Evolutionary conservation across 2,113 vertebrate species (phyloP), one percentile per base, ranked within the genome.

Genomic region (Albula goreensis): DNA sequence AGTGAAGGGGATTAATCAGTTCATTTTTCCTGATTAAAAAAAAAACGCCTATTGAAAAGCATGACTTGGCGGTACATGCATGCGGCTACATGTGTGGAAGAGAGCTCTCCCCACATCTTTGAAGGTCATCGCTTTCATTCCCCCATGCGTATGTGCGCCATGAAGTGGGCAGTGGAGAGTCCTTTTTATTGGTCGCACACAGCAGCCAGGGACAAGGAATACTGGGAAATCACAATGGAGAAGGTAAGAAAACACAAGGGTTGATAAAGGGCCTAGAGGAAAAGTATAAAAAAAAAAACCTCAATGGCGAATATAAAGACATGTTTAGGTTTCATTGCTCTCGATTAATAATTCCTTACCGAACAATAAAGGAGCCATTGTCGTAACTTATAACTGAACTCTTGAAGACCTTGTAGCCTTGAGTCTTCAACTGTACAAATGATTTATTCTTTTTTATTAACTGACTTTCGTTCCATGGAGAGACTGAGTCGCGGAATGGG

Each of bases 111-210:
- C 83, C 50, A 77, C n/a, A 78, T 84, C 70, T 56, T 49, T 78
- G 83, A 84, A 84, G 83, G 83, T 78, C 70, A 78, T 48, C 25
- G 70, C 83, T 84, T 48, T 77, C 66, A 74, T 77, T 53, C 51
- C n/a, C 50, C 70, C 70, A 2, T n/a, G 31, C 31, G 31, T 41
- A 41, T 41, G 31, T 41, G 31, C 31, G 31, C 31, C 31, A 41
- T 41, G 31, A 41, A 41, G 31, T 84, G 31, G 63, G 66, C 66
- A 77, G 66, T 84, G 70, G 70, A 84, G 83, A 41, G 70, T 84
- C 63, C 51, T 84, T 52, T 84, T 22, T 84, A 70, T 50, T 13
- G 83, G n/a, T 17, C 13, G 52, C 53, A 78, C 70, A 84, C 52
- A 78, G 9, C 51, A 8, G 51, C 22, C 25, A 66, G 50, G 19